These are phyloP conservation scores for Megathymus violae DNA, from an alignment of 1,140 invertebrate species.

Conservation along the genomic window DNA sequence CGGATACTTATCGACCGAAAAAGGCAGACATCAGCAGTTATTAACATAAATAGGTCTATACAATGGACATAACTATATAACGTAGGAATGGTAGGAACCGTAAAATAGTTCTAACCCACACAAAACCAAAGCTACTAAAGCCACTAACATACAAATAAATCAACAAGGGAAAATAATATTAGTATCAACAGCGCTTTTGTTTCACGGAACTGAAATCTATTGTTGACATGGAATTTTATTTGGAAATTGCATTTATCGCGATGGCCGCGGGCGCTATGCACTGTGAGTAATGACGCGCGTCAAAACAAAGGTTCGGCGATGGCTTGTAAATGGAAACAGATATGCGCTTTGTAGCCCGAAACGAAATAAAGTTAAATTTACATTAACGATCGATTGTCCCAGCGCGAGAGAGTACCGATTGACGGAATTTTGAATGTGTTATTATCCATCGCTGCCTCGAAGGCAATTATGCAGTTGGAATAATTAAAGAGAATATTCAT, in stretches of 20 bases:
- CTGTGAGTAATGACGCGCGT: slow-evolving; percentile 22
- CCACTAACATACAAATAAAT: background rate
- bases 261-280: background rate
- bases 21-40: too few species aligned
- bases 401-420: background rate
- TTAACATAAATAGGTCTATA: too few species aligned
- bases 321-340: slow-evolving; percentile 21
- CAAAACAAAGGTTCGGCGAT: slow-evolving; percentile 17
- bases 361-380: slow-evolving; percentile 26
- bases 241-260: slow-evolving; percentile 24
- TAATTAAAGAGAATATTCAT: too few species aligned
- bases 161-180: background rate
- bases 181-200: slow-evolving; percentile 10
- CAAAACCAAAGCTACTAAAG: background rate
- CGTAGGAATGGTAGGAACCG: too few species aligned
- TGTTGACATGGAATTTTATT: slow-evolving; percentile 23
- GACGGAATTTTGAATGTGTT: background rate
- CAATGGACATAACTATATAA: too few species aligned
- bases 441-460: too few species aligned
- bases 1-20: too few species aligned
- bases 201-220: slow-evolving; percentile 8
- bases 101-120: too few species aligned
- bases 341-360: slow-evolving; percentile 20
- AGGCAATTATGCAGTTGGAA: too few species aligned
- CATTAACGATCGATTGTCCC: background rate